Conservation (phyloP, 2,888 invertebrate genomes). For the Serripes groenlandicus region DNA sequence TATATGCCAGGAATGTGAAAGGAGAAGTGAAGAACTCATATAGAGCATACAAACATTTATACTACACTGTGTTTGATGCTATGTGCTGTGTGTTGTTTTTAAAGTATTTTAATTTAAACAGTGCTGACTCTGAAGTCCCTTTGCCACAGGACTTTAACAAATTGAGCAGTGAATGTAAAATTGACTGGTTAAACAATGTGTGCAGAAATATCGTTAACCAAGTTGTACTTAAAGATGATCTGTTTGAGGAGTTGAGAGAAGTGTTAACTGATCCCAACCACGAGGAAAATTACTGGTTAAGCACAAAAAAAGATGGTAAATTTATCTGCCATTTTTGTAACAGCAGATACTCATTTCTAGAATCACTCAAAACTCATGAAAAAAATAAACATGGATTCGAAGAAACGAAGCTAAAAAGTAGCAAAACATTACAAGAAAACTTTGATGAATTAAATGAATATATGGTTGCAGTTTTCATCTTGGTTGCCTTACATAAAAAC, state of each 20-base stretch:
- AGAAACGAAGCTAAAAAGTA: background rate
- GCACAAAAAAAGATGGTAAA: background rate
- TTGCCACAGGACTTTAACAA: background rate
- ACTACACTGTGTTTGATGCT: too few species aligned
- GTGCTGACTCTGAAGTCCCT: too few species aligned
- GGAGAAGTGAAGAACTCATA: too few species aligned
- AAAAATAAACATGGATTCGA: constrained; percentile 20
- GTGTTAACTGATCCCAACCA: constrained; percentile 36
- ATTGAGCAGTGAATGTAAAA: background rate
- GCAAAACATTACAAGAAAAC: background rate
- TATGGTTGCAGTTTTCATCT: background rate
- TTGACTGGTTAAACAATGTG: background rate
- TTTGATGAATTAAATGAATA: background rate
- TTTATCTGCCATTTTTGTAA: constrained; percentile 33
- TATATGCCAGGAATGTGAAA: constrained; percentile 57
- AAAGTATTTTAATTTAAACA: too few species aligned
- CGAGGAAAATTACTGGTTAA: constrained; percentile 40
- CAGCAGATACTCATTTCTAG: constrained; percentile 22
- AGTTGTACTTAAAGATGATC: constrained; percentile 14
- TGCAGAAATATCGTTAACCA: background rate
- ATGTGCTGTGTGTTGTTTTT: too few species aligned
- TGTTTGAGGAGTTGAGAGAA: constrained; percentile 25
- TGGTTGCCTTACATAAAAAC: background rate
- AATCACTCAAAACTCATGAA: constrained; percentile 24
- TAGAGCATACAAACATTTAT: too few species aligned